Conservation (phyloP, 2,113 vertebrate species). For the Larimichthys crocea region DNA sequence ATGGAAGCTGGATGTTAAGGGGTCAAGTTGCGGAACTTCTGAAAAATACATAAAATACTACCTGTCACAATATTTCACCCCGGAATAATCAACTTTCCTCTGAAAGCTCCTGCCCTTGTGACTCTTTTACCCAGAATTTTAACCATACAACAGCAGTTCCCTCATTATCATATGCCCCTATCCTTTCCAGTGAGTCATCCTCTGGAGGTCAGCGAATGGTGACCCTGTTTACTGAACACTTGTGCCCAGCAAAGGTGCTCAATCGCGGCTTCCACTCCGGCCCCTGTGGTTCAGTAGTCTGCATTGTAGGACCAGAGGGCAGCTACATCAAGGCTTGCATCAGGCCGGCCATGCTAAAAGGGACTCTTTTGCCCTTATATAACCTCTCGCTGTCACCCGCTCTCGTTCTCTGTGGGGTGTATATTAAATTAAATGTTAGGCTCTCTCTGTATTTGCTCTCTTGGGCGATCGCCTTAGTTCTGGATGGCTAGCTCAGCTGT, state of each 20-base stretch:
- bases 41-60: too few relatives aligned
- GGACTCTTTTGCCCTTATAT: constrained; percentile 49
- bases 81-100: neutral
- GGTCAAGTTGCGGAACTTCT: too few relatives aligned
- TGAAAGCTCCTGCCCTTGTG: neutral
- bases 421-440: constrained; percentile 64
- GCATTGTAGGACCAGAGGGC: constrained; percentile 38
- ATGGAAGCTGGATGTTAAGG: neutral
- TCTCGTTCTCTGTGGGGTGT: constrained; percentile 41
- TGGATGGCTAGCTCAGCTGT: constrained; percentile 40
- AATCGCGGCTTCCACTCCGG: constrained; percentile 13
- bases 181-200: constrained; percentile 51
- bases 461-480: constrained; percentile 58
- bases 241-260: constrained; percentile 21
- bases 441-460: constrained; percentile 35
- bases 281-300: constrained; percentile 25
- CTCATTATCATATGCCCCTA: constrained; percentile 34
- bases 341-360: constrained; percentile 52
- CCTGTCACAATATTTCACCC: neutral
- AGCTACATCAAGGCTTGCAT: constrained; percentile 48
- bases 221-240: constrained; percentile 55
- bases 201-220: constrained; percentile 45
- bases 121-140: constrained; percentile 15
- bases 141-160: neutral
- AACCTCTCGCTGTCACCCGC: constrained; percentile 51